A percentile compares a stretch with the other conserved stretches of the same genome.
These are phyloP conservation scores for Craseonycteris thonglongyai DNA, from an alignment of 2,113 vertebrate species.

Conservation along the genomic window DNA sequence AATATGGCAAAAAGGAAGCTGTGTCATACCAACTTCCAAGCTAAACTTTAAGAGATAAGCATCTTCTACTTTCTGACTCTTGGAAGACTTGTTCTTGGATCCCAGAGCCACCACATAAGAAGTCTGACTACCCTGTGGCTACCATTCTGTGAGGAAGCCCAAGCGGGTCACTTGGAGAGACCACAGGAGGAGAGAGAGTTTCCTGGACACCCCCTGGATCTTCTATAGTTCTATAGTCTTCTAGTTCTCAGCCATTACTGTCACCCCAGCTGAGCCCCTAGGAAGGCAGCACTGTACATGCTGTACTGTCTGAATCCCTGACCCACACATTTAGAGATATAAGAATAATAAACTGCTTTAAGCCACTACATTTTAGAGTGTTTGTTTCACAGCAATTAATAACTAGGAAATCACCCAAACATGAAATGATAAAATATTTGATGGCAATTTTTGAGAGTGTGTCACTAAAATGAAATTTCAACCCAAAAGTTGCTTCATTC, in stretches of 20 bases:
- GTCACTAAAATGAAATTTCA: slow-evolving; percentile 41
- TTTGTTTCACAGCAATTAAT: background rate
- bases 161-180: background rate
- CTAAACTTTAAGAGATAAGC: background rate
- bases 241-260: background rate
- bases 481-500: background rate
- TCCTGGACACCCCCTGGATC: too few species aligned
- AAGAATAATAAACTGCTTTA: background rate
- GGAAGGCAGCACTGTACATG: background rate
- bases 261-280: background rate
- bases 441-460: background rate
- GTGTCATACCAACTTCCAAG: background rate
- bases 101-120: background rate
- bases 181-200: background rate
- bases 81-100: background rate
- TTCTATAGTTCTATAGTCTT: background rate
- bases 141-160: background rate
- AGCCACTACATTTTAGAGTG: background rate
- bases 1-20: background rate
- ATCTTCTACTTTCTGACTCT: background rate
- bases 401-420: slow-evolving; percentile 11
- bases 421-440: background rate
- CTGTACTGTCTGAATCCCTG: background rate
- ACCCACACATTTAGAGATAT: background rate
- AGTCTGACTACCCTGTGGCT: background rate